Conservation (phyloP, 2,113 vertebrate species). For the Pachycephala philippinensis region DNA sequence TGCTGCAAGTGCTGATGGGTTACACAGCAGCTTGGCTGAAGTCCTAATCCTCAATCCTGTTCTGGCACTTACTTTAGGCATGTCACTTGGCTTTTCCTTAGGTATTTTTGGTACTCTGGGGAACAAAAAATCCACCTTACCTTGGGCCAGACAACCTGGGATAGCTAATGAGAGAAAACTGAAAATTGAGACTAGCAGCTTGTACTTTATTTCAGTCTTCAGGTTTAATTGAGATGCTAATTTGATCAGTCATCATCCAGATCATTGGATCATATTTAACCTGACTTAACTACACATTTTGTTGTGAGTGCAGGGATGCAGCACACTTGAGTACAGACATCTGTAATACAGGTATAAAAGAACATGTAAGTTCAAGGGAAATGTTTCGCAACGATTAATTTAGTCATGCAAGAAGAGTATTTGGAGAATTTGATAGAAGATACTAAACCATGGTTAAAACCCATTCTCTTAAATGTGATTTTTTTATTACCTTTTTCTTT, state of each 20-base stretch:
- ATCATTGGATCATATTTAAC: not conserved
- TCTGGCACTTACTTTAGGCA: not conserved
- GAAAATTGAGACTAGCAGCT: not conserved
- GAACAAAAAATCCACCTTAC: not conserved
- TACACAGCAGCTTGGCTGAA: not conserved
- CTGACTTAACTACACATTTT: not conserved
- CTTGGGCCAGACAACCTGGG: not conserved
- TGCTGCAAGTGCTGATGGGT: not conserved
- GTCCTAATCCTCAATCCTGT: not conserved
- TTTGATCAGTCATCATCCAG: not conserved
- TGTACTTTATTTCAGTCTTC: not conserved
- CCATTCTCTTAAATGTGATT: not conserved
- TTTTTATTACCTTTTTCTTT: not conserved
- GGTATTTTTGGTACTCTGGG: not conserved
- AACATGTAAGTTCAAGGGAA: not conserved
- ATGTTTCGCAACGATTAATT: not conserved
- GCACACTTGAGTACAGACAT: not conserved
- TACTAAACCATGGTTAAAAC: not conserved
- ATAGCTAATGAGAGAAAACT: not conserved
- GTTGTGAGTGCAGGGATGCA: not conserved
- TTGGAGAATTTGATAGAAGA: not conserved
- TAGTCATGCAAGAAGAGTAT: not conserved
- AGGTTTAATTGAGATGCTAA: not conserved
- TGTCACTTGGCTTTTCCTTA: not conserved
- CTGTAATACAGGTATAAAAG: not conserved